Base-by-base conservation (phyloP, 2,888 invertebrate species). In the Dynastes maya region DNA sequence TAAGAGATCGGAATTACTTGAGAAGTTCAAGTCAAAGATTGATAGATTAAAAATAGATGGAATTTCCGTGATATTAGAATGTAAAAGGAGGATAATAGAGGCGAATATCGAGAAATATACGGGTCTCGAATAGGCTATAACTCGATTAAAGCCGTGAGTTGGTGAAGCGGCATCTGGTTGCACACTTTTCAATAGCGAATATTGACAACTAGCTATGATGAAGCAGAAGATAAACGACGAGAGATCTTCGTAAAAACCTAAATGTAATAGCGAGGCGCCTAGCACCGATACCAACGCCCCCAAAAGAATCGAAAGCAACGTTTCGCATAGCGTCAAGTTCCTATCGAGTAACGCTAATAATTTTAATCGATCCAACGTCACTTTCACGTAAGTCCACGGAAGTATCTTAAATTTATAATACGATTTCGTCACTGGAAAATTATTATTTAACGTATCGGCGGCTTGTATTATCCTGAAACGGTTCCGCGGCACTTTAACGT, bases 101-200 rank as follows among this genome's bases (percentile, higher is more conserved):
- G 94, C 92, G 85, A 96, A 95, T 58, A 98, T 85, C 84, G 96
- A 96, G 86, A 98, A 99, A 89, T 98, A 99, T 16, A 98, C 95
- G 4, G 98, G 97, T 80, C 98, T 92, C 29, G 97, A 97, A 88
- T 97, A 98, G 51, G 97, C 95, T 53, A 98, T 97, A 84, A 98
- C 94, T 84, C 96, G 94, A 88, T 99, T 99, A 86, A 97, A 98
- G 11, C 98, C 98, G 88, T 99, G 99, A 55, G 98, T 98, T 0
- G 99, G 99, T 1, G 99, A 99, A 0, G 99, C 96, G 0, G 99
- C 98, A 89, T 99, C 99, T 0, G 99, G 99, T 86, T 99, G 99
- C 1, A 99, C 99, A 83, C 98, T 98, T 90, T 98, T 99, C 81
- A 98, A 89, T 82, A 99, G 90, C 0, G 98, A 98, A 89, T 99